Conservation (phyloP, 2,113 vertebrate genomes). For the Dromaius novaehollandiae region DNA sequence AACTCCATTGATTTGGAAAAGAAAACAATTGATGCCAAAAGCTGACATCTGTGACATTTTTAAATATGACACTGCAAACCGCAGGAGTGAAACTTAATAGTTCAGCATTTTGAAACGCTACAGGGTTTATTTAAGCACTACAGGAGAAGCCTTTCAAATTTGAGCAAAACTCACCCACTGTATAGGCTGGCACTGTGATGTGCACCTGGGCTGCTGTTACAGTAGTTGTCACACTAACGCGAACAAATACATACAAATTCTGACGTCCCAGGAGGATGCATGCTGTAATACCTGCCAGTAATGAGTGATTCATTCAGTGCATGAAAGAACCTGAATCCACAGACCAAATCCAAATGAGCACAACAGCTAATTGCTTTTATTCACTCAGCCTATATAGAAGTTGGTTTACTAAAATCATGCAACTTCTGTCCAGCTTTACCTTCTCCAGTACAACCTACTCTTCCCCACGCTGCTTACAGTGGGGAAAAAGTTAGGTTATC, state of each 20-base stretch:
- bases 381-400: background rate
- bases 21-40: slow-evolving; percentile 55
- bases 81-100: slow-evolving; percentile 18
- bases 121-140: background rate
- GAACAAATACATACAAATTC: background rate
- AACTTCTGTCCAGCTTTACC: background rate
- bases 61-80: slow-evolving; percentile 24
- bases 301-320: background rate
- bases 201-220: background rate
- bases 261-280: background rate
- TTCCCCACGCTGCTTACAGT: background rate
- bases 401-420: background rate
- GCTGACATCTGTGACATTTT: slow-evolving; percentile 47
- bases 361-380: background rate
- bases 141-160: background rate
- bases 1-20: slow-evolving; percentile 48
- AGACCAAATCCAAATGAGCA: background rate
- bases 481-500: background rate
- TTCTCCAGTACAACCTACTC: background rate
- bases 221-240: background rate
- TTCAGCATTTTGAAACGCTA: background rate
- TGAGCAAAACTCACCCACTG: background rate
- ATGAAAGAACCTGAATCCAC: background rate
- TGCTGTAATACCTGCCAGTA: background rate
- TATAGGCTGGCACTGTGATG: background rate